Evolutionary conservation across 1,140 invertebrate genomes (phyloP), one percentile per base, ranked within the genome.

Genomic region (Cydia fagiglandana): DNA sequence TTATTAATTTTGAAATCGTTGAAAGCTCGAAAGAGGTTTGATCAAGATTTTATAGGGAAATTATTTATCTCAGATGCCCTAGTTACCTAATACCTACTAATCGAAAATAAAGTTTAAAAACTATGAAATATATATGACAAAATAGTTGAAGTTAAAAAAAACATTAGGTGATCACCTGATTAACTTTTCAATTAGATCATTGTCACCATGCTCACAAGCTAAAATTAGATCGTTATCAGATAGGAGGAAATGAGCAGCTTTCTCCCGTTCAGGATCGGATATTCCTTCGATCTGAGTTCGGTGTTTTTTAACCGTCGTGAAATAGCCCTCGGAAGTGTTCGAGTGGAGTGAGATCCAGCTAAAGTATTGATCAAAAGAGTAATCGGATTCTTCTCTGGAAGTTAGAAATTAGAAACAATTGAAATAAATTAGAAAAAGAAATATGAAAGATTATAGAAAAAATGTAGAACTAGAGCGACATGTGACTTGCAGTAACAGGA

Each of bases 171-270:
- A 50, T 53, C 53, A 91, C 89, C 82, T 84, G 66, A 91, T 81
- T 70, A 86, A 70, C 34, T 80, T 81, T 66, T 86, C 78, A 20
- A 90, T 77, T 24, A 82, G 74, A 12, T 80, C 79, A 61, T 83
- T 77, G 75, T 89, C 86, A 17, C 88, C 88, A 20, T 79, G 81
- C 81, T 90, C 89, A 47, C 88, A 88, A 75, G 88, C 86, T 4
- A 86, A 74, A 15, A 91, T 79, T 50, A 90, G 84, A 13, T 88
- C 85, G 73, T 85, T 84, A 70, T 91, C 89, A 75, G 76, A 75
- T 70, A 89, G 84, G 6, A 91, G 78, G 70, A 87, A 87, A 17
- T 86, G 80, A 3, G 88, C 73, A 50, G 86, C 88, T 77, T 82
- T 74, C 74, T 79, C 81, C 38, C 85, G 73, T 56, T 84, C 73